A percentile compares a stretch with the other conserved stretches of the same genome.
Conservation (phyloP, 2,888 invertebrate species). For the Dysmachus trigonus region DNA sequence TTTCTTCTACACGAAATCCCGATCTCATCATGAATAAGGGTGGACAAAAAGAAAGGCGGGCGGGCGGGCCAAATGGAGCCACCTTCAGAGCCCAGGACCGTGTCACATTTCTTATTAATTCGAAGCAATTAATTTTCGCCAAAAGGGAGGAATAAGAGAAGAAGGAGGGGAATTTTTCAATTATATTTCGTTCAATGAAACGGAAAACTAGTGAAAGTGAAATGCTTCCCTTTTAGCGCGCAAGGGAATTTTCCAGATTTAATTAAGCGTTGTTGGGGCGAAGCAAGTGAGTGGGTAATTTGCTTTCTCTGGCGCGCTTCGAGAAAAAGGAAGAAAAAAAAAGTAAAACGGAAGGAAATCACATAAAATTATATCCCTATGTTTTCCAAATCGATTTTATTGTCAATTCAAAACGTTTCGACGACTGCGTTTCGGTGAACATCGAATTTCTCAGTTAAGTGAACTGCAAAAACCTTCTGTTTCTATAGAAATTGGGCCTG, state of each 20-base stretch:
- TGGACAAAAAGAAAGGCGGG: not conserved
- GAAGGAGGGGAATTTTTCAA: not conserved
- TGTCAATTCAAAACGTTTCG: not conserved
- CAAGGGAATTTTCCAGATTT: not conserved
- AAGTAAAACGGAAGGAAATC: not conserved
- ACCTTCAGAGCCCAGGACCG: not conserved
- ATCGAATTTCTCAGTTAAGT: constrained; percentile 20
- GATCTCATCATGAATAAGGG: not conserved
- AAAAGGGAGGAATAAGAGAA: not conserved
- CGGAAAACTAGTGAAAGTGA: not conserved
- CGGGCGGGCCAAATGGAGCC: not conserved
- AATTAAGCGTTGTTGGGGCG: not conserved
- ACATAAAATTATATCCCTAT: not conserved
- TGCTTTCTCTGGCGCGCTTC: not conserved
- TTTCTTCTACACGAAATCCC: not conserved
- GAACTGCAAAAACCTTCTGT: not conserved
- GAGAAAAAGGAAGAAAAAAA: not conserved
- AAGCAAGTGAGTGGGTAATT: not conserved
- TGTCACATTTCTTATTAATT: not conserved
- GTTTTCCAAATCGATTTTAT: not conserved
- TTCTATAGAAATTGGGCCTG: not conserved
- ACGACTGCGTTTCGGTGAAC: not conserved
- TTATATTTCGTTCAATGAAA: not conserved
- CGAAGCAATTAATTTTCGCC: not conserved
- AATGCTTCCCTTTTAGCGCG: not conserved